Evolutionary conservation across 2,113 vertebrate species (phyloP), one percentile per base, ranked within the genome.

Genomic region (Clupea harengus): DNA sequence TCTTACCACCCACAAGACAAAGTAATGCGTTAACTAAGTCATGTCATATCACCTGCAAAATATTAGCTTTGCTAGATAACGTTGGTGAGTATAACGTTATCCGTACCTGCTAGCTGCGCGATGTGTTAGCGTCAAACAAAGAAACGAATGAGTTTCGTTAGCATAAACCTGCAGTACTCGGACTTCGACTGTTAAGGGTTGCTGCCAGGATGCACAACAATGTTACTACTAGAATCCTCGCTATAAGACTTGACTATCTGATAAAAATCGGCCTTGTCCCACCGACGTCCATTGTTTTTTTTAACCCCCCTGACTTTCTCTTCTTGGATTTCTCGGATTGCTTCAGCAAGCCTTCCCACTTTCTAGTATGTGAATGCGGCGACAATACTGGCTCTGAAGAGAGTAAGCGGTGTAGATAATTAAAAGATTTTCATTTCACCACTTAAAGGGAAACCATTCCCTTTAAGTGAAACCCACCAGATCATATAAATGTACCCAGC

Each of bases 321-420:
- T 78, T 78, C 72, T 78, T 78, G 72, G 72, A 78, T 78, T 78
- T 39, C 72, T 78, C 39, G 39, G 39, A 39, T 39, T 39, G 39
- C 39, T 39, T 39, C 39, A 39, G 39, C 39, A 39, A 39, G 72
- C 11, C 13, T 78, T 32, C 72, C 72, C 72, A 28, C 28, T 78
- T 78, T 5, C 3, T 5, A 4, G 72, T 32, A 6, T 3, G 72
- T 78, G 72, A 78, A 78, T 15, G 3, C 2, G 13, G 72, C 28
- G 11, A 39, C 28, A 78, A 78, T 78, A 78, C 54, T 60, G 6
- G 47, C 9, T 0, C 47, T 49, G 47, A 49, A 49, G 47, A 39
- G 39, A 39, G 39, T 39, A 39, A 39, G 39, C 39, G 2, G 39
- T 39, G 39, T 39, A 2, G 39, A 39, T 39, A 39, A 2, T 39